Conservation (phyloP, 2,797 vertebrate species). For the Helicolenus hilgendorfi region DNA sequence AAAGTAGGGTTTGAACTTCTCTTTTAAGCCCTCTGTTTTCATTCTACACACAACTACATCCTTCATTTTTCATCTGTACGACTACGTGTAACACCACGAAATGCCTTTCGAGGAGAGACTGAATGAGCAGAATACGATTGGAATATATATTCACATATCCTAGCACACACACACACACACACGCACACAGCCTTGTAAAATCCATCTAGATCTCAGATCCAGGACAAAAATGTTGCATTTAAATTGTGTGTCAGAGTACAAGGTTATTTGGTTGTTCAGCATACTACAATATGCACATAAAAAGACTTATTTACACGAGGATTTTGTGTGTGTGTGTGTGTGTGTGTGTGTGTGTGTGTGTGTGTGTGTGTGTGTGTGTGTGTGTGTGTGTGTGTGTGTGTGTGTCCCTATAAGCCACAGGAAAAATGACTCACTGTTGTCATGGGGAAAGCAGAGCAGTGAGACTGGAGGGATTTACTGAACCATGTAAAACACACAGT, state of each 20-base stretch:
- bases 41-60: not conserved
- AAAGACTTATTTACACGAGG: conserved; percentile 50
- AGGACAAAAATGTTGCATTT: conserved; percentile 14
- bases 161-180: not conserved
- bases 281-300: conserved; percentile 15
- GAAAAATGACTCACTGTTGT: conserved; percentile 76
- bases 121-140: not conserved
- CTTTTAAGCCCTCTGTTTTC: not conserved
- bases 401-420: conserved; percentile 22
- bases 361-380: not conserved
- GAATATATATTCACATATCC: not conserved
- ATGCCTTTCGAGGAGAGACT: not conserved
- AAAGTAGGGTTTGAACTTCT: not conserved
- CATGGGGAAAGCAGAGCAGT: conserved; percentile 60
- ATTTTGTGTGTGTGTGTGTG: too few species aligned
- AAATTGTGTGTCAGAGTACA: conserved; percentile 14
- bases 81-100: not conserved
- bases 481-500: conserved; percentile 59
- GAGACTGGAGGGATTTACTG: conserved; percentile 62
- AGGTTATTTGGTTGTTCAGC: conserved; percentile 45
- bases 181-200: not conserved
- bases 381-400: conserved; percentile 7
- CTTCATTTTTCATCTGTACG: not conserved
- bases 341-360: not conserved
- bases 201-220: not conserved